Evolutionary conservation across 2,797 vertebrate genomes (phyloP), one percentile per base, ranked within the genome.

Genomic region (Lagocephalus sceleratus): DNA sequence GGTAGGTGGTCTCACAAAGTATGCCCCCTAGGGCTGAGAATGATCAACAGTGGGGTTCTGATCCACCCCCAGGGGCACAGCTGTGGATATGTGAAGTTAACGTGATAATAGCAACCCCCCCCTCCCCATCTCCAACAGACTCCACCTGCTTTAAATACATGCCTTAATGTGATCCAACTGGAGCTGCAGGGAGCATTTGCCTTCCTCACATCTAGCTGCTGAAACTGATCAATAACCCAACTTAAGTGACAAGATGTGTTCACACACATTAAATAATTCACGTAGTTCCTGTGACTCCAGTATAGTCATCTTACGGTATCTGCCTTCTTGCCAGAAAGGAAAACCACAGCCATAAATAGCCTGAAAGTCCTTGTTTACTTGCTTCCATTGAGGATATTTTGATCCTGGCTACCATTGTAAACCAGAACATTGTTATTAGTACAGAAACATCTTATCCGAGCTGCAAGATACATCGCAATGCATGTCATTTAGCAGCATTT

Each of bases 141-240:
- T 69, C 75, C 83, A 82, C 85, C 87, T 79, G 74, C 59, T 57
- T 73, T 68, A 73, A 72, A 74, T 78, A 79, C 61, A 54, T 16
- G 1, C 16, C 57, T 51, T 21, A 47, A 60, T 59, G 52, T 47
- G 56, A 61, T 63, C 47, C 51, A 43, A 56, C n/a, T 58, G 41
- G 58, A 46, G 43, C 5, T 53, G 35, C 16, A 5, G 51, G 32
- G 11, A 39, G 20, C 19, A 19, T 29, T 45, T n/a, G n/a, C n/a
- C n/a, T n/a, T n/a, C n/a, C 47, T 26, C 52, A 46, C 47, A 45
- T 46, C 21, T 9, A 46, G 5, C 29, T 52, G 15, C 46, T 21
- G 48, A 35, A 12, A 35, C 9, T 11, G 10, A 39, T 16, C 2
- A 9, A 16, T 40, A 1, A 40, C 5, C 39, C n/a, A 35, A 10